Base-by-base conservation (phyloP, 92 coral and sea anemone genomes). In the Umimayanthus chanpuru region DNA sequence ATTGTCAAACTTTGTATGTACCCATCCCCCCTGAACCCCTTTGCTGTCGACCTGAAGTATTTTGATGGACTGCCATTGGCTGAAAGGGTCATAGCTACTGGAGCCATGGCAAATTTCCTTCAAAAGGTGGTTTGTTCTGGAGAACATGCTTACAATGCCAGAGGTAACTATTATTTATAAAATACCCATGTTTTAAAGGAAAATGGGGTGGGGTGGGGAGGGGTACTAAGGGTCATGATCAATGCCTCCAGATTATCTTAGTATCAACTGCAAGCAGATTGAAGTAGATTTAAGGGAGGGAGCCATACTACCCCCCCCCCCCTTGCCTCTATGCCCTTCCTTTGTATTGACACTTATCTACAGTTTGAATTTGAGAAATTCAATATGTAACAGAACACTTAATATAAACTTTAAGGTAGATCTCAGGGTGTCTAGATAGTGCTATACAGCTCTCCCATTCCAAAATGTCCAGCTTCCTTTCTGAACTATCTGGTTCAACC, bases 21-120 rank as follows among this genome's bases (percentile, higher is more conserved):
- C 68, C 99, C 99, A 14, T 93, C 96, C 25, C 99, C 99, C 6
- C 94, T 93, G 58, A 96, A 96, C 88, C 99, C 99, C 20, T 96
- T 96, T 89, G 94, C 98, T 65, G 89, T 96, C 49, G 99, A 96
- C 86, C 93, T 93, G 89, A 93, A 93, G 88, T 95, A 96, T 80
- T 96, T 96, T 88, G 96, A 95, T 73, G 96, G 96, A 18, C 85
- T 96, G 76, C 97, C 96, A 2, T 79, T 95, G 80, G 96, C 89
- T 9, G 97, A 97, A 82, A 89, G 96, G 74, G 85, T 95, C 5
- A 90, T 94, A 78, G 96, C 99, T 58, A 91, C 96, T 29, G 99
- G 99, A 41, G 99, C 99, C 23, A 97, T 97, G 98, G 98, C 93
- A 72, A 92, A 89, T 88, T 94, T 97, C 80, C 86, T 97, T 67